phyloP scores from a whole-genome alignment of 2,797 vertebrate species.

The Triplophysa bombifrons region DNA sequence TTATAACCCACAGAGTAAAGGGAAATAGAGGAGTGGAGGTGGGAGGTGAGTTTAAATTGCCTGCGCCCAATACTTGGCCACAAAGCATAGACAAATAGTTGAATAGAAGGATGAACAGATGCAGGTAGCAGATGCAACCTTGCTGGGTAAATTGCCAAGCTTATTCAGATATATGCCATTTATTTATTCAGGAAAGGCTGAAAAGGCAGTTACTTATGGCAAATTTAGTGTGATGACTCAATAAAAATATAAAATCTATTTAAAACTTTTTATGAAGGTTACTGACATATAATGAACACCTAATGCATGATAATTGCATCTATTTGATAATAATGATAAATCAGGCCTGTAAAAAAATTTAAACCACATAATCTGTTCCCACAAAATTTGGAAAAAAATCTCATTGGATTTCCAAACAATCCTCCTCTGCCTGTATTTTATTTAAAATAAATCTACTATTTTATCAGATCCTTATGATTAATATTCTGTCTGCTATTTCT shows the following conservation, averaged over 20 bases:
- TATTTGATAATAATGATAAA: neutral
- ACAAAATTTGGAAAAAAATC: no score
- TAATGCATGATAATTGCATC: conserved; percentile 5
- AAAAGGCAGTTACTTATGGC: conserved; percentile 29
- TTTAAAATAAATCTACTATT: no score
- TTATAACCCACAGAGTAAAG: conserved; percentile 93
- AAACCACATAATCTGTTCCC: no score
- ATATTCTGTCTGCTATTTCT: no score
- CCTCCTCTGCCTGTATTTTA: no score
- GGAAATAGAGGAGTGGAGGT: conserved; percentile 91
- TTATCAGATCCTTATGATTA: no score
- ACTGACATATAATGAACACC: neutral
- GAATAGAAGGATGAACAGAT: conserved; percentile 90
- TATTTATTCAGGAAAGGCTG: conserved; percentile 4
- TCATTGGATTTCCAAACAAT: no score
- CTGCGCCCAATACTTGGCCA: conserved; percentile 83
- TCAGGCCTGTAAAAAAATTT: conserved; percentile 52
- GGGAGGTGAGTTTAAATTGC: conserved; percentile 98
- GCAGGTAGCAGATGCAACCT: conserved; percentile 88
- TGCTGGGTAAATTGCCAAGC: conserved; percentile 62
- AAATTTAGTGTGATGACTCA: conserved; percentile 4
- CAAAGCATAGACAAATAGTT: conserved; percentile 79
- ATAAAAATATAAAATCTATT: conserved; percentile 2
- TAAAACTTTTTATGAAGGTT: conserved; percentile 7
- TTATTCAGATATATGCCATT: conserved; percentile 49